Percentiles rank a stretch among this genome's conserved stretches.
These are phyloP conservation scores for Dysmachus trigonus DNA, from an alignment of 2,888 invertebrate species.

Conservation along the genomic window DNA sequence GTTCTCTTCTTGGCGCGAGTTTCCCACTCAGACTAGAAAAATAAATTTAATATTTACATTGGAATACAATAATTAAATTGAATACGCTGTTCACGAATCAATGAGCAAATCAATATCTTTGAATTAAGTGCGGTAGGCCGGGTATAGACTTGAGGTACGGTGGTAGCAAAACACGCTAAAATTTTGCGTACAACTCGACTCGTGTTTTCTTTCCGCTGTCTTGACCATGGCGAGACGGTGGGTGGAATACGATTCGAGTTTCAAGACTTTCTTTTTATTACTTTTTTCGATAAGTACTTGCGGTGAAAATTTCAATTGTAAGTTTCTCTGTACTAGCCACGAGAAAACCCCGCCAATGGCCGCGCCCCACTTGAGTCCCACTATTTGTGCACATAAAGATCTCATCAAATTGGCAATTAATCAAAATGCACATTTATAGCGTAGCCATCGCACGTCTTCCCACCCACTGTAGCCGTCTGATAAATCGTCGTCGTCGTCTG, in stretches of 20 bases:
- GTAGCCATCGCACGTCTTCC: not conserved
- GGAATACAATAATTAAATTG: not conserved
- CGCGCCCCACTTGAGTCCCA: not conserved
- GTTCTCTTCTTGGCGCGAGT: not conserved
- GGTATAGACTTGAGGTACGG: not conserved
- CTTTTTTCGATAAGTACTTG: not conserved
- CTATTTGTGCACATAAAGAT: not conserved
- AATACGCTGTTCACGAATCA: slow-evolving; percentile 7
- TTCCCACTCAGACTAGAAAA: not conserved
- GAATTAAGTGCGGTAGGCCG: not conserved
- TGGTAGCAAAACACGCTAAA: not conserved
- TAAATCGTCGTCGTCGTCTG: not conserved
- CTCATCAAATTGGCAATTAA: not conserved
- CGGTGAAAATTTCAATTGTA: slow-evolving; percentile 1
- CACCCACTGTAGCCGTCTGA: not conserved
- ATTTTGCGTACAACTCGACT: not conserved
- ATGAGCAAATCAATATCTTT: slow-evolving; percentile 9
- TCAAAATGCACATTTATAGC: not conserved
- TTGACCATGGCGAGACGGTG: not conserved
- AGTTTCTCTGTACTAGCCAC: not conserved
- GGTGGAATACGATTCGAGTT: slow-evolving; percentile 4
- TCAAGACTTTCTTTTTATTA: not conserved
- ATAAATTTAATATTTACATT: not conserved
- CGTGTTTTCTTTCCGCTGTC: not conserved
- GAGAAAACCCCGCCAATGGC: not conserved